Evolutionary conservation across 2,888 invertebrate genomes (phyloP).

Genomic region (Linnaemya tessellans): DNA sequence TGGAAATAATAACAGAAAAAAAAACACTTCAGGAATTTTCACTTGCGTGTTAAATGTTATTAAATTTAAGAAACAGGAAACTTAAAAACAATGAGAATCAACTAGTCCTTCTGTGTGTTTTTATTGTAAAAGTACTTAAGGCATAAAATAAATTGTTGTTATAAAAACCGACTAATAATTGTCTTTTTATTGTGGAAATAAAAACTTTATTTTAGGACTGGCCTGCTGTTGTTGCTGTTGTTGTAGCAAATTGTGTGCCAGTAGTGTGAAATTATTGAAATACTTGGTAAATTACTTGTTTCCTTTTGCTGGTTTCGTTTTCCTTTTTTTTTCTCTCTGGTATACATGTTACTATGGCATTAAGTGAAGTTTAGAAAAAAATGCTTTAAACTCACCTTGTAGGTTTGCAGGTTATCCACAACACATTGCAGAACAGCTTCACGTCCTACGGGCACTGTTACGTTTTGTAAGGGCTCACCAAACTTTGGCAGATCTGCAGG

Average conservation of each 20-base stretch:
- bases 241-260: slow-evolving; percentile 17
- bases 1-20: background rate
- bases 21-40: slow-evolving; percentile 51
- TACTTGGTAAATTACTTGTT: slow-evolving; percentile 22
- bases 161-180: background rate
- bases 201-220: slow-evolving; percentile 16
- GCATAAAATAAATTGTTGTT: slow-evolving; percentile 22
- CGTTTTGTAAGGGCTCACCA: slow-evolving; percentile 87
- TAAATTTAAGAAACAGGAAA: slow-evolving; percentile 51
- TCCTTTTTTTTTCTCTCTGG: background rate
- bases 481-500: slow-evolving; percentile 87
- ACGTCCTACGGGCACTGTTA: slow-evolving; percentile 87
- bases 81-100: slow-evolving; percentile 21
- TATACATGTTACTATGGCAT: slow-evolving; percentile 3
- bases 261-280: slow-evolving; percentile 55
- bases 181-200: slow-evolving; percentile 45
- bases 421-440: slow-evolving; percentile 88
- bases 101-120: background rate
- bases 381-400: slow-evolving; percentile 84
- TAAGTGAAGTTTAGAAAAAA: background rate
- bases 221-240: slow-evolving; percentile 9
- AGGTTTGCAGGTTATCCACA: slow-evolving; percentile 88
- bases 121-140: slow-evolving; percentile 4
- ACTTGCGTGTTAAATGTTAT: slow-evolving; percentile 66
- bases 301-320: slow-evolving; percentile 1